Evolutionary conservation across 2,113 vertebrate species (phyloP), one percentile per base, ranked within the genome.

Genomic region (Catagonus wagneri): DNA sequence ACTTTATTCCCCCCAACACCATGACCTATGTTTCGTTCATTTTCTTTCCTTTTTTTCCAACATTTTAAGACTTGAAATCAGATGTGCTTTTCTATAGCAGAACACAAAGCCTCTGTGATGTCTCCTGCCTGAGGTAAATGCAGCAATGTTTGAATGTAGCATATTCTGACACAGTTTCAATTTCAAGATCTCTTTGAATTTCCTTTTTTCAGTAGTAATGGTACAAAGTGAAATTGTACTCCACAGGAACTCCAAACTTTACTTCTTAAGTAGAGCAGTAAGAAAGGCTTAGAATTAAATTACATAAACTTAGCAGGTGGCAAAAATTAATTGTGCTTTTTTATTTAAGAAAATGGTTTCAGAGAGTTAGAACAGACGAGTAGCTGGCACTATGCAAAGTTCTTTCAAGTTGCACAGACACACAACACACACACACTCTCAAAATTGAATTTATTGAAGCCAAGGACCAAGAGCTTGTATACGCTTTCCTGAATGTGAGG

Each of bases 91-190:
- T 81, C 50, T 54, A 8, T 27, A 39, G 22, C 54, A 34, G 6
- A 72, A 91, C 19, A 84, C 54, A 93, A 34, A 44, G 63, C 10
- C 93, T 66, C 89, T 79, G 17, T 29, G 25, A n/a, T 88, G 88
- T 86, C 29, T 83, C 34, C 25, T 83, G 17, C 27, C 74, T 80
- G 34, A 75, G 58, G 23, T 74, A 66, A 93, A 83, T 65, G 61
- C 17, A 84, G 34, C 16, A 23, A 20, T 10, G 5, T 86, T 92
- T 95, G 93, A 95, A 95, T 96, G 86, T 19, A 34, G n/a, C 80
- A 90, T 96, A 83, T 97, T 90, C 89, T 97, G 95, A 95, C 90
- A 76, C 56, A 52, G 93, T 97, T 95, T 54, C 61, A 95, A 44
- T 97, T 87, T 93, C 96, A 89, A 75, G 34, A n/a, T 80, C 17